Conservation (phyloP, 2,888 invertebrate genomes). For the Seladonia tumulorum region DNA sequence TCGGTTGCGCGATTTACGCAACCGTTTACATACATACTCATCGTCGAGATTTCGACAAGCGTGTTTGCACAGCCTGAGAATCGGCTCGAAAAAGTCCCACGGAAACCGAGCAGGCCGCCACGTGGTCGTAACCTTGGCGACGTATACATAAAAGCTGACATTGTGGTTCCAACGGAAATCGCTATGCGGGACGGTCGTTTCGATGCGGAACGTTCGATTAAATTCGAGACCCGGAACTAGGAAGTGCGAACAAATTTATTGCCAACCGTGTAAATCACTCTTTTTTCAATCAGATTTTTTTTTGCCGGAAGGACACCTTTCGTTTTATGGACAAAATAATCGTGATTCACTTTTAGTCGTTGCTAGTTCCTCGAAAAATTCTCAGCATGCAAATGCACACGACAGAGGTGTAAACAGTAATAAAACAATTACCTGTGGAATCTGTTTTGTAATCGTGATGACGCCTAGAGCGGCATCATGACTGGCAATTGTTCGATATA, state of each 20-base stretch:
- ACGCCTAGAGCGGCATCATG: not conserved
- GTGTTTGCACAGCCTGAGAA: not conserved
- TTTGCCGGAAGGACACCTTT: not conserved
- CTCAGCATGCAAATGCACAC: not conserved
- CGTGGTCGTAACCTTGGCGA: slow-evolving; percentile 13
- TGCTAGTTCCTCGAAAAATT: not conserved
- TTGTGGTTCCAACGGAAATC: not conserved
- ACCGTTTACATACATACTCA: no score
- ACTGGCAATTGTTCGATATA: not conserved
- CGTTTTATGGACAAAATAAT: not conserved
- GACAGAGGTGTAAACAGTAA: not conserved
- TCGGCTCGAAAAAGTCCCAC: slow-evolving; percentile 3
- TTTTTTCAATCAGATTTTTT: not conserved
- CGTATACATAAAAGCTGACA: not conserved
- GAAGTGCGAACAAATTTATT: not conserved
- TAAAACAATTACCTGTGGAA: not conserved
- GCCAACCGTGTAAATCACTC: not conserved
- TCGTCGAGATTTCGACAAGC: not conserved
- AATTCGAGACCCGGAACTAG: not conserved
- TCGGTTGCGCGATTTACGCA: not conserved
- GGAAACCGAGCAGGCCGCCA: not conserved
- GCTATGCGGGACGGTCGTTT: not conserved
- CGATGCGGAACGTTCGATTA: not conserved
- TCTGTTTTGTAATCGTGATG: not conserved
- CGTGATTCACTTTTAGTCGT: not conserved